Percentiles rank a stretch among this genome's conserved stretches.
These are phyloP conservation scores for Patella vulgata DNA, from an alignment of 1,140 invertebrate genomes.

Conservation along the genomic window DNA sequence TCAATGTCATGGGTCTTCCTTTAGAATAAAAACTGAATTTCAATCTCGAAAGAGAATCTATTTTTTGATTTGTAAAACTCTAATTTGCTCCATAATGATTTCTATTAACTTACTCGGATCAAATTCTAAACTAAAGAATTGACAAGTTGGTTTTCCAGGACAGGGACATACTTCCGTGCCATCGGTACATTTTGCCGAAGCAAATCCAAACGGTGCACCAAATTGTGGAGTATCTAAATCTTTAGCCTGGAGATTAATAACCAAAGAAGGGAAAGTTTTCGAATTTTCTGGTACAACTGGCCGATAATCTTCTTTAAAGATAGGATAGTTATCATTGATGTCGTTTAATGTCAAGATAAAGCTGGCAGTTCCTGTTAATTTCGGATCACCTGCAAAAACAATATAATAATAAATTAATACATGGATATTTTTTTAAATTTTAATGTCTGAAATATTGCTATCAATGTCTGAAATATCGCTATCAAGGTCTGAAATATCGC, in stretches of 20 bases:
- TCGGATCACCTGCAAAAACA: conserved; percentile 72
- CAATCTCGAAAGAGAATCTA: too few relatives aligned
- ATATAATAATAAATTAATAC: background rate
- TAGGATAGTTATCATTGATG: conserved; percentile 93
- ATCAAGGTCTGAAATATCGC: background rate
- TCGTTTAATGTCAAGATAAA: conserved; percentile 94
- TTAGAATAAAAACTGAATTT: too few relatives aligned
- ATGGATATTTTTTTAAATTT: background rate
- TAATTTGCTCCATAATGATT: too few relatives aligned
- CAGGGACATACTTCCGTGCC: conserved; percentile 14
- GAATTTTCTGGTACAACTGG: conserved; percentile 87
- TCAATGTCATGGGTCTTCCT: too few relatives aligned
- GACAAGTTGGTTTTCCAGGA: conserved; percentile 14
- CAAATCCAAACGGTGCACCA: conserved; percentile 53
- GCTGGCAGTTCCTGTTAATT: conserved; percentile 94
- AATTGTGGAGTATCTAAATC: conserved; percentile 70
- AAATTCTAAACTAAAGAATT: conserved; percentile 47
- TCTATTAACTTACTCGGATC: conserved; percentile 49
- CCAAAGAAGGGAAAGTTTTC: conserved; percentile 82
- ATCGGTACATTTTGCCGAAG: conserved; percentile 33
- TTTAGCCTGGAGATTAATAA: conserved; percentile 89
- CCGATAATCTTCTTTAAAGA: conserved; percentile 90
- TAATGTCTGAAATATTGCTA: background rate
- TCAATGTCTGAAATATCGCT: background rate
- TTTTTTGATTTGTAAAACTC: too few relatives aligned